Base-by-base conservation (phyloP, 2,113 vertebrate species). In the Urocynchramus pylzowi region DNA sequence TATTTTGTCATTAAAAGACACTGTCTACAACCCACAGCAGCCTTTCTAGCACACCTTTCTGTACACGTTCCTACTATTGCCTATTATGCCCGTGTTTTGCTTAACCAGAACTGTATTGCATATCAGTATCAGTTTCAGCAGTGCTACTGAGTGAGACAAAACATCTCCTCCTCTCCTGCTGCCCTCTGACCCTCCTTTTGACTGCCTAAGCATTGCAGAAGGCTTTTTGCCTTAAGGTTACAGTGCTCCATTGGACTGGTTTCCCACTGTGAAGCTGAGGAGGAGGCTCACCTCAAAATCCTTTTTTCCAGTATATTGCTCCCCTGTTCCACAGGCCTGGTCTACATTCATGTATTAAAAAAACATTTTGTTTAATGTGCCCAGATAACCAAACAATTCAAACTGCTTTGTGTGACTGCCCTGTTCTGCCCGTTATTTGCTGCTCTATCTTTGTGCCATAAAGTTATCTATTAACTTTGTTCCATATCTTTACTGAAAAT, bases 391-490 rank as follows among this genome's bases (percentile, higher is more conserved):
- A 78, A 78, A 71, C 81, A 87, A 82, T 94, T 87, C 52, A 64
- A 87, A 89, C 9, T 44, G 56, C 37, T 92, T 82, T 94, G 39
- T 93, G 73, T 92, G 52, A 82, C 84, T 93, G 56, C 84, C 60
- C 69, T 78, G 94, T 92, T 44, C 84, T 87, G 81, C 91, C 73
- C 0, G 0, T 82, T 91, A 87, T 94, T 95, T 94, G 94, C 91
- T 35, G 50, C 81, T 89, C 68, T 90, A 61, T 73, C 80, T 81
- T 81, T 54, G 74, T 84, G 84, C 87, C 92, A 89, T 87, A 22
- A 95, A 97, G 93, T 94, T 95, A 96, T 84, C 94, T 89, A 93
- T 94, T 96, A 95, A 95, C 96, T 95, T 91, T 92, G 52, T 60
- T 82, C 78, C 23, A 1, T 89, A 89, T 94, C 89, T 94, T 89